Conservation (phyloP, 2,888 invertebrate species). For the Stenolophus ochropezus region DNA sequence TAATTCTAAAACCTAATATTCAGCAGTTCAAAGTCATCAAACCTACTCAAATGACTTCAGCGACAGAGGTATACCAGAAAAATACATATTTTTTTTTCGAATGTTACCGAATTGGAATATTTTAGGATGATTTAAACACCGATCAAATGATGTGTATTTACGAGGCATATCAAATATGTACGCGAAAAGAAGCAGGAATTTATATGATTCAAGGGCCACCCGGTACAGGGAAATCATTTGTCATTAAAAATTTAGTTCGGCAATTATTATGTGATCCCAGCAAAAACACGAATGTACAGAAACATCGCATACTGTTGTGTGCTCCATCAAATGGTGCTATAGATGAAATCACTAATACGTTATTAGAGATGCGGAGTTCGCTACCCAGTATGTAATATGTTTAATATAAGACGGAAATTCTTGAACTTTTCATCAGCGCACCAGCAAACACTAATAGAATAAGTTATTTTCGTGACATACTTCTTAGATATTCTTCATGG, state of each 20-base stretch:
- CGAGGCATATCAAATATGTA: constrained; percentile 73
- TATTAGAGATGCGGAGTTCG: constrained; percentile 76
- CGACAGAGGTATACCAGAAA: constrained; percentile 70
- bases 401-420: no score
- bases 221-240: constrained; percentile 90
- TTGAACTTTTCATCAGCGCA: no score
- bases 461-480: no score
- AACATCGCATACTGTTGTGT: constrained; percentile 80
- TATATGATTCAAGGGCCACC: constrained; percentile 91
- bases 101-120: no score
- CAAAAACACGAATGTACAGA: constrained; percentile 67
- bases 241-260: constrained; percentile 84
- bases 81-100: no score
- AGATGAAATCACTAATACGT: constrained; percentile 83
- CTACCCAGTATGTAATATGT: constrained; percentile 73
- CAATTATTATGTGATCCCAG: constrained; percentile 75
- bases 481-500: no score
- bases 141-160: constrained; percentile 81
- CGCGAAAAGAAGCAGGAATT: constrained; percentile 77
- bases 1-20: constrained; percentile 77
- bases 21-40: constrained; percentile 70
- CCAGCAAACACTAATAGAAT: no score
- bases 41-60: constrained; percentile 65
- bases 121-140: constrained; percentile 75
- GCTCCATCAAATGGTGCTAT: constrained; percentile 92